Conservation (phyloP, 2,113 vertebrate species). For the Scophthalmus maximus region DNA sequence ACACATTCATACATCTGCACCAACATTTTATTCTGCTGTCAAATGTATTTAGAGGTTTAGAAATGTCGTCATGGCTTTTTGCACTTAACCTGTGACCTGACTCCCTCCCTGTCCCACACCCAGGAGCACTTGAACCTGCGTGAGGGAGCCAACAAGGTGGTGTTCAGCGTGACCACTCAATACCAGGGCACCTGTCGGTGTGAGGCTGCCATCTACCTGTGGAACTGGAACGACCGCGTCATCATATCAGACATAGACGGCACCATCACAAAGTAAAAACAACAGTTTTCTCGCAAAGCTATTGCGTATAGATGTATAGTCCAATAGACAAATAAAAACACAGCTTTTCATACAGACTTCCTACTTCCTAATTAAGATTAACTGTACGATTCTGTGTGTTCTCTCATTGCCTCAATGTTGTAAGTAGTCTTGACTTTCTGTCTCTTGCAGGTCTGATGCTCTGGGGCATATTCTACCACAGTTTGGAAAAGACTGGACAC, state of each 20-base stretch:
- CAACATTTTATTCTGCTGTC: background rate
- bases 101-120: background rate
- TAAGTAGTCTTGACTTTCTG: background rate
- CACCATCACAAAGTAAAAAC: constrained; percentile 93
- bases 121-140: constrained; percentile 89
- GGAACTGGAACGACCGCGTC: constrained; percentile 94
- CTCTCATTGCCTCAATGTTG: background rate
- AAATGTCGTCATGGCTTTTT: background rate
- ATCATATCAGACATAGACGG: constrained; percentile 96
- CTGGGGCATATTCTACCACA: constrained; percentile 95
- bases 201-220: constrained; percentile 93
- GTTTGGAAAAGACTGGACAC: constrained; percentile 97
- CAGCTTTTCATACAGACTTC: background rate
- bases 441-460: constrained; percentile 88
- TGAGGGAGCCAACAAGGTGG: constrained; percentile 90
- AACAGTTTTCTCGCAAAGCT: background rate
- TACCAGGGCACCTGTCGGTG: constrained; percentile 97
- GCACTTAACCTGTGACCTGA: background rate
- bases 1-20: background rate
- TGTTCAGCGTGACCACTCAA: constrained; percentile 95
- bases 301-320: background rate
- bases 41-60: background rate
- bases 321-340: background rate
- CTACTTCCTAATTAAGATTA: too few species aligned
- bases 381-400: background rate